A percentile compares a stretch with the other conserved stretches of the same genome.
Conservation (phyloP, 2,113 vertebrate genomes). For the Pardalotus punctatus region DNA sequence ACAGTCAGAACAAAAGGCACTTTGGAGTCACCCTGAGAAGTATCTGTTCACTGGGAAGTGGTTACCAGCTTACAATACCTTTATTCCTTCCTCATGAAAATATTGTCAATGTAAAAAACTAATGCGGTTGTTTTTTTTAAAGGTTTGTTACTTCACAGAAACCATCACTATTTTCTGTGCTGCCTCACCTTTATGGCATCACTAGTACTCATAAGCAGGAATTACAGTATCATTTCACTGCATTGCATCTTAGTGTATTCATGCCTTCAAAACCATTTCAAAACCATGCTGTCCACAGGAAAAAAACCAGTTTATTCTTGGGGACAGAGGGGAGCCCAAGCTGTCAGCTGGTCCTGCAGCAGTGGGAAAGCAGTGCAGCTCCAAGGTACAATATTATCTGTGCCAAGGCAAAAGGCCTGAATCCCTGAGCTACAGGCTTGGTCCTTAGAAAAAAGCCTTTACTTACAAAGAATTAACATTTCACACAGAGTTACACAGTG, state of each 20-base stretch:
- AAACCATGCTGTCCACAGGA: not conserved
- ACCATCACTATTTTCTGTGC: not conserved
- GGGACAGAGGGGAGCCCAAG: not conserved
- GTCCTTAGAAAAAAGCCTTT: not conserved
- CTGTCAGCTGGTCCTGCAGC: not conserved
- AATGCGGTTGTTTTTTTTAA: not conserved
- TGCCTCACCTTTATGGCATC: not conserved
- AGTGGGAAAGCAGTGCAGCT: not conserved
- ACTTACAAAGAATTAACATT: not conserved
- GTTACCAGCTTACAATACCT: not conserved
- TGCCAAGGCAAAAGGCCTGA: not conserved
- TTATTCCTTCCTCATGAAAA: not conserved
- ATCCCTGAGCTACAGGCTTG: not conserved
- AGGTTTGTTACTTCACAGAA: not conserved
- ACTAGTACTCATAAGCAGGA: not conserved
- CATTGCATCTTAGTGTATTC: not conserved
- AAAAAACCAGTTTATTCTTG: not conserved
- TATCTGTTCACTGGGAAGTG: not conserved
- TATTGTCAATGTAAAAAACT: not conserved
- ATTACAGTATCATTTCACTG: not conserved
- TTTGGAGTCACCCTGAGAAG: not conserved
- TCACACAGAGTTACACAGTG: not conserved
- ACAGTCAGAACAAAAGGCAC: not conserved
- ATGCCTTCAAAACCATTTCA: not conserved
- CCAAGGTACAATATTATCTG: not conserved